Percentiles rank a stretch among this genome's conserved stretches.
These are phyloP conservation scores for Amblyjoppa proteus DNA, from an alignment of 2,888 invertebrate genomes.

Conservation along the genomic window DNA sequence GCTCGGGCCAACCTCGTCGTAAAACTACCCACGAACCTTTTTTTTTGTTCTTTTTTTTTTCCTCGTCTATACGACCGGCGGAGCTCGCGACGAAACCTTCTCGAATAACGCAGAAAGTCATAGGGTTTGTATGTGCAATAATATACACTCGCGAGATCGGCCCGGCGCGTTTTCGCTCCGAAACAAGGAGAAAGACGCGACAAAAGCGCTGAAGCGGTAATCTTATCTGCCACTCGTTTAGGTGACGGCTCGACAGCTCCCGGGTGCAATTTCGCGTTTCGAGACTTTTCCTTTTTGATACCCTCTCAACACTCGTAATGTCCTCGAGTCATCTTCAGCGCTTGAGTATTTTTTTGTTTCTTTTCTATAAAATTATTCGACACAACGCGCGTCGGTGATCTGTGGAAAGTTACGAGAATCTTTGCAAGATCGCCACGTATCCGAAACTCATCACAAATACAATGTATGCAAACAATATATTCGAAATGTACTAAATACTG, in stretches of 20 bases:
- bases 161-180: not conserved
- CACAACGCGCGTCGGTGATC: not conserved
- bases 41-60: not conserved
- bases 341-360: not conserved
- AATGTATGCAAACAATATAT: no score
- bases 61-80: not conserved
- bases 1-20: slow-evolving; percentile 8
- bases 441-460: no score
- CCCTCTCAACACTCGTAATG: not conserved
- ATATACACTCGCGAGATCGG: slow-evolving; percentile 18
- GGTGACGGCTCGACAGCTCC: slow-evolving; percentile 38
- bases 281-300: slow-evolving; percentile 12
- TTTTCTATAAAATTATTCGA: not conserved
- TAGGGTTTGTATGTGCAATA: slow-evolving; percentile 8
- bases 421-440: no score
- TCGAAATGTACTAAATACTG: no score
- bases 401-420: not conserved
- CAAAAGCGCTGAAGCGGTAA: slow-evolving; percentile 29
- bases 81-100: slow-evolving; percentile 12
- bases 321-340: not conserved
- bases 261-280: slow-evolving; percentile 15
- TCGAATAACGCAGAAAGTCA: slow-evolving; percentile 25
- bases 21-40: not conserved
- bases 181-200: slow-evolving; percentile 15
- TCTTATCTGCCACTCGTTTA: slow-evolving; percentile 36